A percentile compares a stretch with the other conserved stretches of the same genome.
Conservation (phyloP, 1,140 invertebrate species). For the Heliconius congener region DNA sequence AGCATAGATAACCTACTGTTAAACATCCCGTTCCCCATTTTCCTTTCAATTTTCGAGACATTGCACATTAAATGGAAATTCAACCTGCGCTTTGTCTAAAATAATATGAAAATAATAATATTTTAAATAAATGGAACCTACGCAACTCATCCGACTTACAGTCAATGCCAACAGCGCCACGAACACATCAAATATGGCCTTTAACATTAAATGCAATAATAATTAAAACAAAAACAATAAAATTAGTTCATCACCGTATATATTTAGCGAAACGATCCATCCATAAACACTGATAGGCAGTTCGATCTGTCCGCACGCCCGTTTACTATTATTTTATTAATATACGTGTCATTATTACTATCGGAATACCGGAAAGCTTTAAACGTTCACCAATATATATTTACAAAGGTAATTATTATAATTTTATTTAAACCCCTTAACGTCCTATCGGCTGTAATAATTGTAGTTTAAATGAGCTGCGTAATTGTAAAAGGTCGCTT, state of each 20-base stretch:
- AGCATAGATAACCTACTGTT: too few species aligned
- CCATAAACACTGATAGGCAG: neutral
- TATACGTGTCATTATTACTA: slow-evolving; percentile 18
- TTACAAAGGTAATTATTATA: slow-evolving; percentile 25
- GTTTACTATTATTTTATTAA: slow-evolving; percentile 12
- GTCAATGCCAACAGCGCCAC: too few species aligned
- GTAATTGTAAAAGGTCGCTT: neutral
- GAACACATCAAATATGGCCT: too few species aligned
- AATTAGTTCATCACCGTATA: neutral
- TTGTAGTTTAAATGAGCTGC: slow-evolving; percentile 2
- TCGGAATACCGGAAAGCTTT: slow-evolving; percentile 18
- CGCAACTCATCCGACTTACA: too few species aligned
- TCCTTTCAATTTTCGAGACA: too few species aligned
- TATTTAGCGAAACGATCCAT: neutral
- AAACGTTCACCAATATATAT: slow-evolving; percentile 31
- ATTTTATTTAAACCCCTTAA: slow-evolving; percentile 24
- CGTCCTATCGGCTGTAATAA: slow-evolving; percentile 6
- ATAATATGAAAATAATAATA: too few species aligned
- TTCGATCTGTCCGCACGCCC: neutral
- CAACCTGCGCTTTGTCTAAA: too few species aligned
- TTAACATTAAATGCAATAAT: neutral
- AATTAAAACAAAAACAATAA: neutral
- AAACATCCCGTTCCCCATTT: too few species aligned
- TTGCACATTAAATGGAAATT: too few species aligned
- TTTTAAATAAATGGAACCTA: too few species aligned